Evolutionary conservation across 1,140 invertebrate genomes (phyloP), one percentile per base, ranked within the genome.

Genomic region (Hylaeus volcanicus): DNA sequence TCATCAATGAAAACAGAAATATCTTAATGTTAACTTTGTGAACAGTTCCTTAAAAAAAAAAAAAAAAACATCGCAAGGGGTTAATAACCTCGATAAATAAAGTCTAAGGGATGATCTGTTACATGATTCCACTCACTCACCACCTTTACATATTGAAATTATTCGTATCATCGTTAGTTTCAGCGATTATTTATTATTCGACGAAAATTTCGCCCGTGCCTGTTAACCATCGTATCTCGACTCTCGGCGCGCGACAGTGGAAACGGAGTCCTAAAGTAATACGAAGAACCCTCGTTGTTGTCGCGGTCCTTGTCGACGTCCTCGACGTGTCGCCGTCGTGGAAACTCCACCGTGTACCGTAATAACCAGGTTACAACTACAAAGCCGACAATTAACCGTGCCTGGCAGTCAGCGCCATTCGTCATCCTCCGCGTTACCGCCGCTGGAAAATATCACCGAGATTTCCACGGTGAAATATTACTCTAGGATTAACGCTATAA

Each of bases 381-480:
- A 76, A 83, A 81, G 73, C 60, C 61, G 45, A 81, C 72, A 81
- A 81, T 76, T 83, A 81, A 81, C 77, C 77, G 58, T 64, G 60
- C 55, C 48, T 26, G 66, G 65, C 51, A 74, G 58, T 37, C 53
- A 5, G 51, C 58, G 39, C 15, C 53, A 66, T 65, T 51, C 39
- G 70, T 75, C 72, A 76, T 83, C 53, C 71, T 51, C 43, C 56
- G 14, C 53, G 71, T 41, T 65, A 65, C 43, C 45, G 26, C 53
- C 43, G 55, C 43, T 14, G 51, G 51, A 64, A 79, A 79, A 72
- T 79, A 73, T 72, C 76, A 39, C 45, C 69, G 69, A 79, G 69
- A 79, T 79, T 79, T 77, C n/a, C 66, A 51, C 65, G 37, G 64
- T 76, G 68, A 76, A 76, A 76, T 76, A 76, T 76, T 60, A 60